Conservation (phyloP, 2,113 vertebrate species). For the Oryzias curvinotus region DNA sequence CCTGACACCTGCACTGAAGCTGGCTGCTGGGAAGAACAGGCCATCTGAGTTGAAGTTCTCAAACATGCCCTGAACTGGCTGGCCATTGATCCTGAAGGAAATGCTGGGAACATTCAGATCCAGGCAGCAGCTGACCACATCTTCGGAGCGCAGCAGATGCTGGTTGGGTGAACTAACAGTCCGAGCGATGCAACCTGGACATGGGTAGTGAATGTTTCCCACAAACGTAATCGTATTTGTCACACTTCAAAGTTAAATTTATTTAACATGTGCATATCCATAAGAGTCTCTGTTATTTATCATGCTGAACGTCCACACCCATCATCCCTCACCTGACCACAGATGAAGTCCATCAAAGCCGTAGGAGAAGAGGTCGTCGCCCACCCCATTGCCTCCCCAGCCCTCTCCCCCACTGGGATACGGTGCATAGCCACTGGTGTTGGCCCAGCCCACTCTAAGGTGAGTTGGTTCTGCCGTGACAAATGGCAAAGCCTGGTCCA, state of each 20-base stretch:
- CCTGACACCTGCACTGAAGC: constrained; percentile 96
- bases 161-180: constrained; percentile 92
- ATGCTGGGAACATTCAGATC: constrained; percentile 94
- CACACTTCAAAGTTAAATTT: background rate
- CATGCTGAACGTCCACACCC: background rate
- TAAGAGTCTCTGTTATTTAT: background rate
- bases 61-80: constrained; percentile 97
- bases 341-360: constrained; percentile 94
- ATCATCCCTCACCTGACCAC: constrained; percentile 87
- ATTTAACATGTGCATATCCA: background rate
- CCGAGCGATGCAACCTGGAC: constrained; percentile 86
- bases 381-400: constrained; percentile 93
- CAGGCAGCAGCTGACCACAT: constrained; percentile 96
- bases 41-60: constrained; percentile 97
- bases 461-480: constrained; percentile 93
- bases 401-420: constrained; percentile 92
- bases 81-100: constrained; percentile 96
- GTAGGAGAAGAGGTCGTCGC: constrained; percentile 93
- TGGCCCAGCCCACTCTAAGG: constrained; percentile 93
- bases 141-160: constrained; percentile 86
- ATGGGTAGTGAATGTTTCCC: background rate
- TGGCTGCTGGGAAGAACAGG: constrained; percentile 94
- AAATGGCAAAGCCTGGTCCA: constrained; percentile 88
- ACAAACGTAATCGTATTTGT: background rate
- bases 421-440: constrained; percentile 88